phyloP scores from a whole-genome alignment of 2,113 vertebrate genomes.

The Callipepla squamata region DNA sequence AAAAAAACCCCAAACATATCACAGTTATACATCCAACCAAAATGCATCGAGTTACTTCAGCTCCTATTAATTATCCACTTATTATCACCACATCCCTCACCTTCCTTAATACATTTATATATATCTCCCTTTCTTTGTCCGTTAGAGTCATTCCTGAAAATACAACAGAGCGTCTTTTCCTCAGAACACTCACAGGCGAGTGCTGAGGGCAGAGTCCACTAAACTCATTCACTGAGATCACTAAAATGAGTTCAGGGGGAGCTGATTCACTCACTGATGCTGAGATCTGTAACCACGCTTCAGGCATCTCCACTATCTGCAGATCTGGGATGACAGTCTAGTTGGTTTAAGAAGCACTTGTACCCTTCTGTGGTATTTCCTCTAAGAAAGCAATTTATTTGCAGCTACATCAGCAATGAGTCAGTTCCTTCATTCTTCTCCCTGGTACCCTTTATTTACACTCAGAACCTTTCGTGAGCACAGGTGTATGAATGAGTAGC shows the following conservation, averaged over 20 bases:
- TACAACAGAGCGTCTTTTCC: background rate
- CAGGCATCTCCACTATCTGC: background rate
- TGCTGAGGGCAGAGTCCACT: background rate
- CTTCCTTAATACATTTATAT: background rate
- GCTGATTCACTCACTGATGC: background rate
- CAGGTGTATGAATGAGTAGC: slow-evolving; percentile 29
- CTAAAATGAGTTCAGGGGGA: background rate
- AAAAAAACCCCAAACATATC: background rate
- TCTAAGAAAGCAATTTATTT: background rate
- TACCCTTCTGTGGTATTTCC: background rate
- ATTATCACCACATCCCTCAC: background rate
- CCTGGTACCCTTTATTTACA: background rate
- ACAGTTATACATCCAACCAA: background rate
- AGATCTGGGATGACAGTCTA: background rate
- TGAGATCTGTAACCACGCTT: background rate
- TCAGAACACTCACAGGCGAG: accelerated
- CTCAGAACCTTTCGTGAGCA: background rate
- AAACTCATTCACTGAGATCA: background rate
- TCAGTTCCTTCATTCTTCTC: background rate
- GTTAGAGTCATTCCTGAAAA: background rate
- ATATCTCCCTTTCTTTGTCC: background rate
- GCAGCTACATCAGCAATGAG: background rate
- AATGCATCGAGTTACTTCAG: background rate
- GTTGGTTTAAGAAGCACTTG: background rate
- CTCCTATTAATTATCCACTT: background rate